Percentiles rank a stretch among this genome's conserved stretches.
These are phyloP conservation scores for Eidolon helvum DNA, from an alignment of 2,113 vertebrate species.

Conservation along the genomic window DNA sequence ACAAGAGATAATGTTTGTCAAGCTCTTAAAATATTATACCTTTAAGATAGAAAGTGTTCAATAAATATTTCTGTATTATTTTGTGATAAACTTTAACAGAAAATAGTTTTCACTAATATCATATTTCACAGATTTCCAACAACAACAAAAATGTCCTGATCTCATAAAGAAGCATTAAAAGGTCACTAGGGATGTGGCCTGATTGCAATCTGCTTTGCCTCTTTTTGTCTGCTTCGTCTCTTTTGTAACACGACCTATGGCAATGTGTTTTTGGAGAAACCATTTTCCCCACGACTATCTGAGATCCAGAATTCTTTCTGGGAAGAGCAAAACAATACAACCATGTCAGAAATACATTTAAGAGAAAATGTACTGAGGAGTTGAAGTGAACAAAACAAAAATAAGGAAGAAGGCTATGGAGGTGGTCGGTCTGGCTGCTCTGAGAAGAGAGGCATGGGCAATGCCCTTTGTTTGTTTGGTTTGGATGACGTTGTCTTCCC, in stretches of 20 bases:
- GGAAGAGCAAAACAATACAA: background rate
- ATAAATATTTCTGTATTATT: background rate
- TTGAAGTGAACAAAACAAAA: background rate
- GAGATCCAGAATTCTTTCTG: background rate
- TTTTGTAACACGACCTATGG: background rate
- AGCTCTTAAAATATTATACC: background rate
- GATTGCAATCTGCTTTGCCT: background rate
- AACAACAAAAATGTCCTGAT: background rate
- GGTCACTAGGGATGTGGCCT: background rate
- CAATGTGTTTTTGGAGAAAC: background rate
- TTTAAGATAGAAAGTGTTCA: background rate
- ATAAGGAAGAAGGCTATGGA: background rate
- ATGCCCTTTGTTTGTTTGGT: background rate
- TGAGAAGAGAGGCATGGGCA: background rate
- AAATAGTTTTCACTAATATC: background rate
- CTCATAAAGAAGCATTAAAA: background rate
- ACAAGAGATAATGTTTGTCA: background rate
- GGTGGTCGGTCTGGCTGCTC: background rate
- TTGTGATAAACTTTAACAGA: background rate
- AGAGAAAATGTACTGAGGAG: background rate
- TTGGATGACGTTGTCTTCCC: background rate
- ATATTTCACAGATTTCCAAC: background rate
- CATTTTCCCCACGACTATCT: background rate
- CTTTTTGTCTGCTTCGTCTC: background rate
- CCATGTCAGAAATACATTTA: background rate